Evolutionary conservation across 2,888 invertebrate genomes (phyloP), one percentile per base, ranked within the genome.

Genomic region (Agonum fuliginosum): DNA sequence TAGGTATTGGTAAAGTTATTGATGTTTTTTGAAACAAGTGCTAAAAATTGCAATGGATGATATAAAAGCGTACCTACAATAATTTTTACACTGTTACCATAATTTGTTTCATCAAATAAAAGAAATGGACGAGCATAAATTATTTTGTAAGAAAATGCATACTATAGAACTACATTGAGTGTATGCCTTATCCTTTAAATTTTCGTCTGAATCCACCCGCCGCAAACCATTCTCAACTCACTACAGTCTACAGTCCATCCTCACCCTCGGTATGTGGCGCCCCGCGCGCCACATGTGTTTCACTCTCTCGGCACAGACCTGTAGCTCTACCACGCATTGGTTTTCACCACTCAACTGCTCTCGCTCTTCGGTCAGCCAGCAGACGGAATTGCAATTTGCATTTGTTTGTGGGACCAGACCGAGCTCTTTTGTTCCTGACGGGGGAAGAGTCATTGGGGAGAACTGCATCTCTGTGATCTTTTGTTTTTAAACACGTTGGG

Each of bases 341-440:
- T n/a, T n/a, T 10, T 27, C 22, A 14, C n/a, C 22, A 20, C 27
- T 37, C 24, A n/a, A 12, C 27, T 34, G 37, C 43, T 20, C 14
- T 41, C n/a, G 4, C 41, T 41, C 41, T 4, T 41, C n/a, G 12
- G 46, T 12, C 69, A 43, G 3, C 54, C 54, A 54, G 22, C 62
- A 62, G 62, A 62, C 62, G 54, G 54, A 54, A 73, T 58, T 73
- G 54, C 73, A 73, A 73, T 73, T 73, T 73, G 73, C 73, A 73
- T 73, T 73, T 73, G 73, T 58, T 73, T 73, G 73, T 73, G 62
- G 34, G 62, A 34, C 62, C 14, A 62, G 17, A n/a, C 34, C 62
- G 19, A 6, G 6, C 62, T 17, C 62, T 62, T 62, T 62, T 62
- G 62, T 62, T 62, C 37, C 62, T 10, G 19, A 43, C 43, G 6